Base-by-base conservation (phyloP, 2,113 vertebrate species). In the Vireo altiloquus region DNA sequence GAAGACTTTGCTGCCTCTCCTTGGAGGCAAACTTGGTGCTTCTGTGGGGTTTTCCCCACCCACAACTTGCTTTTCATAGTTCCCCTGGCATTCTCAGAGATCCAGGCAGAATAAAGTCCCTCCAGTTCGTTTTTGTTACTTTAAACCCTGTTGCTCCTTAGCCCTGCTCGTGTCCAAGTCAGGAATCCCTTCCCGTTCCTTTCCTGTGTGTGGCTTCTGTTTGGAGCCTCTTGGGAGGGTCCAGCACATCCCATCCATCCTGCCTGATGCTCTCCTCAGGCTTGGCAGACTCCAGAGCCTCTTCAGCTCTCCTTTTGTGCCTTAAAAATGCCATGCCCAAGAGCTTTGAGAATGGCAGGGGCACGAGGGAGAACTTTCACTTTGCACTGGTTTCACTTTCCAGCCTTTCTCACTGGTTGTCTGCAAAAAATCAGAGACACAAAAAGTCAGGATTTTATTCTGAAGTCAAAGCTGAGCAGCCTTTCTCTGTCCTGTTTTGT, bases 371-470 rank as follows among this genome's bases (percentile, higher is more conserved):
- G 9, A 46, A 61, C 72, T 78, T 78, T 60, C 54, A 37, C 61
- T 76, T 42, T 0, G 37, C 35, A 4, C 46, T 44, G 42, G 31
- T 74, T 70, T 22, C 33, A 13, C 7, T 83, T 63, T 50, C 23
- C 49, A 27, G 44, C 75, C 79, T 76, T 71, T 60, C 31, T 79
- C 46, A 6, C 40, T 22, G 16, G 6, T 33, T 56, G 22, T 25
- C 37, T 64, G 30, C 2, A 0, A 17, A 59, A 59, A 25, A n/a
- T 64, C 6, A 3, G n/a, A 24, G n/a, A 2, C 57, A 37, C 24
- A 24, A 42, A 68, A 76, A 30, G 31, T 64, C 5, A 3, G 74
- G 49, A 25, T 54, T 91, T 63, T 25, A 15, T 66, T 74, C 15
- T 80, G 52, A 50, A 53, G 42, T 50, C 27, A 35, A 30, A 81